Conservation (phyloP, 2,113 vertebrate species). For the Panthera leo region DNA sequence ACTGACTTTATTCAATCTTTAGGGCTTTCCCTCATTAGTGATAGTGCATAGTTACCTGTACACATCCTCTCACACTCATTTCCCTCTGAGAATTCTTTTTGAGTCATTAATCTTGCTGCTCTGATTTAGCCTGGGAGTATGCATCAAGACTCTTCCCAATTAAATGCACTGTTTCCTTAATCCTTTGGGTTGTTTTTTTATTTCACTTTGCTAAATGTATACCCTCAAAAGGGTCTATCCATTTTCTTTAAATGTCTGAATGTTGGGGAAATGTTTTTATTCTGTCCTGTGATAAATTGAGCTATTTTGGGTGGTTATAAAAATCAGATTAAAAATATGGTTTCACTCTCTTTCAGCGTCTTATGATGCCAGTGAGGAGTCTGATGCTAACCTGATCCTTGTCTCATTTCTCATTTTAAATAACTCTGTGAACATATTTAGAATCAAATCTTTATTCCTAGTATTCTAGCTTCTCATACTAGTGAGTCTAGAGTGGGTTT, state of each 20-base stretch:
- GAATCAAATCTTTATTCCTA: not conserved
- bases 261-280: not conserved
- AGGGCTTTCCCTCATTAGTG: not conserved
- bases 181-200: not conserved
- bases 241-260: not conserved
- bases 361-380: not conserved
- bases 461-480: not conserved
- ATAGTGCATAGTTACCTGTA: not conserved
- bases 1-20: not conserved
- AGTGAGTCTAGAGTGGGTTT: not conserved
- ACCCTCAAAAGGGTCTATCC: not conserved
- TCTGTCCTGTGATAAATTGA: not conserved
- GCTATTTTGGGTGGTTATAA: not conserved
- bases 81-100: not conserved
- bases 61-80: not conserved
- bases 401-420: not conserved
- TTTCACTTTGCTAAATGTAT: not conserved
- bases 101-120: not conserved
- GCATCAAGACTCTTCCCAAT: not conserved
- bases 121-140: not conserved
- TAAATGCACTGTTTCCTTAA: not conserved
- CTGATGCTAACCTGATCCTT: not conserved
- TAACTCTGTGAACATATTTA: not conserved
- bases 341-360: not conserved
- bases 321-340: not conserved